Conservation (phyloP, 2,113 vertebrate species). For the Serilophus lunatus region DNA sequence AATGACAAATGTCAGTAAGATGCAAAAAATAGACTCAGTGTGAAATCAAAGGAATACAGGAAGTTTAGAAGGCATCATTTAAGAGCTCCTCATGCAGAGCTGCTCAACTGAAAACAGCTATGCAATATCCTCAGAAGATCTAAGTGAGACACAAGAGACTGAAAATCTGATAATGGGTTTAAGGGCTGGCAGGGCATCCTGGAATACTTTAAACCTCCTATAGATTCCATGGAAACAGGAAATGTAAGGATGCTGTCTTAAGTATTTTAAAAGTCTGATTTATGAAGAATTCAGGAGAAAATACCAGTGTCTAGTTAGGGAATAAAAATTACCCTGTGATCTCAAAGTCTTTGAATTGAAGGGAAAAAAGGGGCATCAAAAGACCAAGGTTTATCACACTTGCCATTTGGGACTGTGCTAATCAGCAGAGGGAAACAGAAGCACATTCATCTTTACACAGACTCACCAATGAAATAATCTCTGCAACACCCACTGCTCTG, state of each 20-base stretch:
- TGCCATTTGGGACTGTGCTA: conserved; percentile 79
- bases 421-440: conserved; percentile 82
- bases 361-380: conserved; percentile 70
- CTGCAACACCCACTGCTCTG: conserved; percentile 72
- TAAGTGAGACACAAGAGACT: conserved; percentile 67
- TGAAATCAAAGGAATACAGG: conserved; percentile 67
- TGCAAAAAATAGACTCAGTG: conserved; percentile 66
- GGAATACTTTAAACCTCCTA: conserved; percentile 63
- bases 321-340: conserved; percentile 59
- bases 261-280: conserved; percentile 67
- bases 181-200: conserved; percentile 56
- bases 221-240: conserved; percentile 67
- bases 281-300: conserved; percentile 61
- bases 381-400: conserved; percentile 80
- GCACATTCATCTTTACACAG: conserved; percentile 81
- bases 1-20: conserved; percentile 67
- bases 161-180: conserved; percentile 70
- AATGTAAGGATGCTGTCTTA: conserved; percentile 46
- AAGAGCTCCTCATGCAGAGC: conserved; percentile 62
- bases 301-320: conserved; percentile 51
- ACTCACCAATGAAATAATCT: conserved; percentile 80
- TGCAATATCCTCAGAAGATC: conserved; percentile 67
- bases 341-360: conserved; percentile 66
- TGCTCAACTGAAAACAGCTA: conserved; percentile 65
- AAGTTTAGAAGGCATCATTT: conserved; percentile 70